Percentiles rank a stretch among this genome's conserved stretches.
phyloP scores from a whole-genome alignment of 2,113 vertebrate genomes.

The Bubalus kerabau region DNA sequence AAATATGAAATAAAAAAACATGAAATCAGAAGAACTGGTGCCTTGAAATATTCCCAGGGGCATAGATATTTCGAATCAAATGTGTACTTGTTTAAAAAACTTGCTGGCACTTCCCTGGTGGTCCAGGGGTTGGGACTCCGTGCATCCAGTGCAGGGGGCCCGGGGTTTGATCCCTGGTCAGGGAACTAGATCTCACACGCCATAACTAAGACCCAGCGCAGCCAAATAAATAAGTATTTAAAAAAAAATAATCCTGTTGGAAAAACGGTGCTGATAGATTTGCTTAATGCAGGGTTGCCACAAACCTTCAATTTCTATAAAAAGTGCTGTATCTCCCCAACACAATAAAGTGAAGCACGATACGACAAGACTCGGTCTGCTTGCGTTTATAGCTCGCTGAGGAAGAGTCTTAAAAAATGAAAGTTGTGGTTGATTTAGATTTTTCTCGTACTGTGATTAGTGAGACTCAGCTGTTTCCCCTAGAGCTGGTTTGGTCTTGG shows the following conservation, averaged over 20 bases:
- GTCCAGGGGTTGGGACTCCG: background rate
- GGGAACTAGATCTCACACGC: background rate
- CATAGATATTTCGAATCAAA: background rate
- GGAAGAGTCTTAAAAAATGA: background rate
- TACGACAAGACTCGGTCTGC: rapidly evolving
- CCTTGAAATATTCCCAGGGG: background rate
- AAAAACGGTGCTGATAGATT: background rate
- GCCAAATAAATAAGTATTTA: background rate
- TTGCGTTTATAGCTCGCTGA: background rate
- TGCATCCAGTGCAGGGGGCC: background rate
- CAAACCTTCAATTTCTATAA: background rate
- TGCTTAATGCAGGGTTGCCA: background rate
- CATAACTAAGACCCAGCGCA: background rate
- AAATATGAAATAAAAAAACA: background rate
- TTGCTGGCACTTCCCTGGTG: background rate
- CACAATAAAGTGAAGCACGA: background rate
- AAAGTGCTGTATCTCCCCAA: background rate
- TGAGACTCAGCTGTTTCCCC: background rate
- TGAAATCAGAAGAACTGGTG: background rate
- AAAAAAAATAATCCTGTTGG: background rate
- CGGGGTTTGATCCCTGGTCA: background rate
- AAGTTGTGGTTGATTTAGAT: background rate
- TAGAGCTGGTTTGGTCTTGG: background rate
- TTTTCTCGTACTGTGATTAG: background rate
- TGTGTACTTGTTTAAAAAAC: background rate